Evolutionary conservation across 2,888 invertebrate species (phyloP).

Genomic region (Torymus texanus): DNA sequence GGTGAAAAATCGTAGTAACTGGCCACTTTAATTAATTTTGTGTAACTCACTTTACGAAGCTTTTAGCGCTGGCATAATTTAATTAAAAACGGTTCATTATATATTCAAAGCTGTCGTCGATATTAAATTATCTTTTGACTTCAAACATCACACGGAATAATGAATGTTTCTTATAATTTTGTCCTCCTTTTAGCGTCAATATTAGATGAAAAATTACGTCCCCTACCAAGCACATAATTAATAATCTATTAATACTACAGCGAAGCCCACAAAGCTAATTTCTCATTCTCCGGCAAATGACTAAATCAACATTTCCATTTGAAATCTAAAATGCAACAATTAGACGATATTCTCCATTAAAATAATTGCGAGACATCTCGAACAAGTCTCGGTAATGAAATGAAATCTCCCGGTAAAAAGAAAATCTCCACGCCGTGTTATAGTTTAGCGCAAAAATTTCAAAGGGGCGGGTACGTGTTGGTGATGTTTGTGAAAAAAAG

Average conservation of each 20-base stretch:
- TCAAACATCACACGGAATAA: not conserved
- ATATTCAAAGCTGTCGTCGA: not conserved
- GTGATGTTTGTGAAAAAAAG: not conserved
- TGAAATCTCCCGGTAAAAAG: not conserved
- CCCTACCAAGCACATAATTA: too few species aligned
- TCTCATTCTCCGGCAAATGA: too few species aligned
- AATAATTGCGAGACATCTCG: too few species aligned
- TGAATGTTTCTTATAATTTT: not conserved
- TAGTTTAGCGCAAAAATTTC: conserved; percentile 4
- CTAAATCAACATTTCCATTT: too few species aligned
- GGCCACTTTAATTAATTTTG: not conserved
- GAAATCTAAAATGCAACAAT: too few species aligned
- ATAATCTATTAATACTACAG: too few species aligned
- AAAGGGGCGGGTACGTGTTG: conserved; percentile 5
- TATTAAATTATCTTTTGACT: conserved; percentile 22
- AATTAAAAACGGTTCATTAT: conserved; percentile 17
- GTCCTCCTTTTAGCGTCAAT: too few species aligned
- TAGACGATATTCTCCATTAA: too few species aligned
- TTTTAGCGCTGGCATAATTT: not conserved
- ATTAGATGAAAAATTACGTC: too few species aligned
- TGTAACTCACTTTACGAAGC: conserved; percentile 7
- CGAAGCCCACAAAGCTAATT: too few species aligned
- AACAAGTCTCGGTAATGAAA: not conserved
- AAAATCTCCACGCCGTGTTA: too few species aligned
- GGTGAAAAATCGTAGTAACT: too few species aligned